These are phyloP conservation scores for Atrina japonica DNA, from an alignment of 2,888 invertebrate species.

Conservation along the genomic window DNA sequence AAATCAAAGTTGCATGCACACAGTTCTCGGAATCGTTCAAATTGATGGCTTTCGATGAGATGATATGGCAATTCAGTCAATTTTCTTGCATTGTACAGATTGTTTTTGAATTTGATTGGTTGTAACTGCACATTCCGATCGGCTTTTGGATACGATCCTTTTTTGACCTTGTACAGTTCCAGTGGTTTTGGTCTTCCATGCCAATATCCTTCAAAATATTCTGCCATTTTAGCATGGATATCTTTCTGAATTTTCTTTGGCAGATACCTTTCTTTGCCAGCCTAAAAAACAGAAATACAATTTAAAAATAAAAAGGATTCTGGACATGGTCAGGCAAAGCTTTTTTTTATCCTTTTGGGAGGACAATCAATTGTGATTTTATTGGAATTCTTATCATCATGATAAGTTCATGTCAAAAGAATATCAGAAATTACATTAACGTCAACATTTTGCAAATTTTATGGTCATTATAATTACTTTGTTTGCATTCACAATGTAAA, in stretches of 20 bases:
- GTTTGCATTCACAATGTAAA: no score
- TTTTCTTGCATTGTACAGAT: conserved; percentile 62
- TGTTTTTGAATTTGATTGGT: conserved; percentile 52
- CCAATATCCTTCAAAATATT: conserved; percentile 73
- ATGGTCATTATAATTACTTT: no score
- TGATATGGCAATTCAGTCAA: conserved; percentile 68
- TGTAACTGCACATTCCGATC: conserved; percentile 64
- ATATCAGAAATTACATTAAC: no score
- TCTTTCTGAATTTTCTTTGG: conserved; percentile 13
- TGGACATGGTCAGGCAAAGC: no score
- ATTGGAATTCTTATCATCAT: no score
- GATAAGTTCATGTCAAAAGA: no score
- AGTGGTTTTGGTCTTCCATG: conserved; percentile 61
- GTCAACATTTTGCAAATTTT: no score
- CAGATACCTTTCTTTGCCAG: conserved; percentile 46
- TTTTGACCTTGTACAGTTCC: conserved; percentile 69
- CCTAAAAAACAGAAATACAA: conserved; percentile 24
- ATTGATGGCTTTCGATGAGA: conserved; percentile 57
- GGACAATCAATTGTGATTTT: no score
- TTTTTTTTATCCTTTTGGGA: not conserved
- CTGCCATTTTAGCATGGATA: conserved; percentile 59
- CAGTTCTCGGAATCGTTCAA: conserved; percentile 87
- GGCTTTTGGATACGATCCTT: conserved; percentile 63
- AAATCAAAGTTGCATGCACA: conserved; percentile 98
- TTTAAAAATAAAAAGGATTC: not conserved